phyloP scores from a whole-genome alignment of 2,888 invertebrate species.

The Serrognathus titanus region DNA sequence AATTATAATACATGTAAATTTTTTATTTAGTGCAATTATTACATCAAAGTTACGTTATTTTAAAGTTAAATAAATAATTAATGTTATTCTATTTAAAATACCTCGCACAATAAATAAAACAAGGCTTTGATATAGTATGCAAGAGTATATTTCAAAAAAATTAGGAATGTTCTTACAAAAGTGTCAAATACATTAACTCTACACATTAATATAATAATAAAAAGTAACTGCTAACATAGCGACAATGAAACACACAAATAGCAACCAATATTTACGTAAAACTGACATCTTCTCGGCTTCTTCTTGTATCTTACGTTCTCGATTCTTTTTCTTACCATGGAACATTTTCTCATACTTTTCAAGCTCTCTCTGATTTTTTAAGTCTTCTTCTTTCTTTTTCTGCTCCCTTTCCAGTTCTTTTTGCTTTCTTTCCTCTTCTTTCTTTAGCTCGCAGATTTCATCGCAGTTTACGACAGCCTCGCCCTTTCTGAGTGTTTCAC shows the following conservation, averaged over 20 bases:
- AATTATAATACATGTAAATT: too few relatives aligned
- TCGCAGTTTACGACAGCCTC: slow-evolving; percentile 60
- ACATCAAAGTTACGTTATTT: too few relatives aligned
- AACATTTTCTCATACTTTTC: slow-evolving; percentile 76
- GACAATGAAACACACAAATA: slow-evolving; percentile 16
- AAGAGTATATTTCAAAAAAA: too few relatives aligned
- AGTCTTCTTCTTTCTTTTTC: slow-evolving; percentile 61
- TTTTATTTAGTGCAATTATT: too few relatives aligned
- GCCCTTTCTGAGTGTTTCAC: slow-evolving; percentile 57
- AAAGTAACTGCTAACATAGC: slow-evolving; percentile 30
- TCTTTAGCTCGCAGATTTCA: slow-evolving; percentile 59
- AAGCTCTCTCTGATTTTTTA: slow-evolving; percentile 67
- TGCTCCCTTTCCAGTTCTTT: slow-evolving; percentile 56
- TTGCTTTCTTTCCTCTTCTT: slow-evolving; percentile 53
- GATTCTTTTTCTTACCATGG: slow-evolving; percentile 60
- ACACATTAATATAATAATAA: not conserved
- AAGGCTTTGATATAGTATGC: too few relatives aligned
- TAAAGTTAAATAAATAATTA: too few relatives aligned
- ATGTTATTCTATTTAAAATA: too few relatives aligned
- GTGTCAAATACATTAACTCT: too few relatives aligned
- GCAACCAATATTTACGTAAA: slow-evolving; percentile 51
- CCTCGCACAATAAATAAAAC: too few relatives aligned
- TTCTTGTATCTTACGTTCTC: slow-evolving; percentile 48
- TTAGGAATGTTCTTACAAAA: too few relatives aligned
- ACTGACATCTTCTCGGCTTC: slow-evolving; percentile 38